Evolutionary conservation across 2,888 invertebrate genomes (phyloP).

Genomic region (Conus canariensis): DNA sequence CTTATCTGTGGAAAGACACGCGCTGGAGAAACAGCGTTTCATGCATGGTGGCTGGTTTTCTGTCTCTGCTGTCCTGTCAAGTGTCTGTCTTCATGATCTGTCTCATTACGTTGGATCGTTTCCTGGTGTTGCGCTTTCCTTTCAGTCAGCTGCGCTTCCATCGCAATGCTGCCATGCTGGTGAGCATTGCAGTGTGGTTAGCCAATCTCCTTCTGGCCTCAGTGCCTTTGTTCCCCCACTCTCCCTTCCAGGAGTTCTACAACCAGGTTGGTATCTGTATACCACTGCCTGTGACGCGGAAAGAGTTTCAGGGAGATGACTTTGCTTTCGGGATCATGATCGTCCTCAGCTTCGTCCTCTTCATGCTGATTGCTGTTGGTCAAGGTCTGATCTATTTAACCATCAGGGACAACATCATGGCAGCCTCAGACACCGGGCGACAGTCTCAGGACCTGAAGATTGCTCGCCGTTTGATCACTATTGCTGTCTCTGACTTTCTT

Average conservation of each 20-base stretch:
- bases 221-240: not conserved
- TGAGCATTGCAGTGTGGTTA: too few species aligned
- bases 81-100: conserved; percentile 17
- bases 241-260: conserved; percentile 23
- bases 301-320: not conserved
- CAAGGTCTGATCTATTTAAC: not conserved
- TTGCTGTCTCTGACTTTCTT: not conserved
- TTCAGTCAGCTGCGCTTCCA: not conserved
- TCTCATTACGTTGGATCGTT: not conserved
- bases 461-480: not conserved
- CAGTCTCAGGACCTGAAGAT: not conserved
- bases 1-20: not conserved
- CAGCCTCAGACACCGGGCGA: not conserved
- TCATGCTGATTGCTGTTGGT: not conserved
- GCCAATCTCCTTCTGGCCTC: too few species aligned
- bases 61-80: not conserved
- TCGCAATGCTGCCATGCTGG: too few species aligned
- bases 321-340: conserved; percentile 15
- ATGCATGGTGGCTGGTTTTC: not conserved
- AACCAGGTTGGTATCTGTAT: conserved; percentile 17
- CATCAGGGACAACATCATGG: not conserved
- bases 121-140: conserved; percentile 19
- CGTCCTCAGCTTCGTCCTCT: conserved; percentile 3
- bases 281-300: not conserved
- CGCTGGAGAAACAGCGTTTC: not conserved